Base-by-base conservation (phyloP, 2,113 vertebrate species). In the Oncorhynchus mykiss region DNA sequence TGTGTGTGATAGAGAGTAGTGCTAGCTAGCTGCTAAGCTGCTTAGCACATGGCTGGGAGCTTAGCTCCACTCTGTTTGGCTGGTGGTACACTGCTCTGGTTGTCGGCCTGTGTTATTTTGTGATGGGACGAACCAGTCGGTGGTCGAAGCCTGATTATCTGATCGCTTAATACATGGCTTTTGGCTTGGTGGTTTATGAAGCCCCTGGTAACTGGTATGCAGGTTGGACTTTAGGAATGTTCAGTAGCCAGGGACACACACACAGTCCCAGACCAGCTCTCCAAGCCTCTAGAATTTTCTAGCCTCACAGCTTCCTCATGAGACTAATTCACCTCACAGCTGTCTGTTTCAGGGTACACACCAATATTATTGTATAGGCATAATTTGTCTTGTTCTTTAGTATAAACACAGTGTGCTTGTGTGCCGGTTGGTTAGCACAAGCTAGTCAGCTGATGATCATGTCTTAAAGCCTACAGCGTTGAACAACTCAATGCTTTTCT, bases 41-140 rank as follows among this genome's bases (percentile, higher is more conserved):
- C 88, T 91, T 90, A 85, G 79, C 75, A 71, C 66, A 18, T 5
- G 51, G 51, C 27, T 84, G 49, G 78, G 80, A 84, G 82, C 83
- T 85, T 78, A 31, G 2, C 25, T 51, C 16, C 20, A 25, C 57
- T 60, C 54, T 12, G 20, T 85, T 83, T 86, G 80, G 75, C 79
- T 85, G 84, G 70, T 72, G 59, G 34, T 72, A 75, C 76, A 18
- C 71, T 77, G 76, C 51, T 73, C 81, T 82, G 84, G 70, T 85
- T 86, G 57, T 78, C 59, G 77, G 71, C 83, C 72, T 12, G 39
- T 82, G 70, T 54, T 54, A 54, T 74, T 81, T 86, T 82, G 65
- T 81, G 68, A 70, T 70, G 4, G 57, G 75, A 45, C 9, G 8
- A 9, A 45, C 39, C 39, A 45, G 39, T 45, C 39, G 39, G 39